A percentile compares a stretch with the other conserved stretches of the same genome.
Conservation (phyloP, 2,888 invertebrate genomes). For the Zeuzera pyrina region DNA sequence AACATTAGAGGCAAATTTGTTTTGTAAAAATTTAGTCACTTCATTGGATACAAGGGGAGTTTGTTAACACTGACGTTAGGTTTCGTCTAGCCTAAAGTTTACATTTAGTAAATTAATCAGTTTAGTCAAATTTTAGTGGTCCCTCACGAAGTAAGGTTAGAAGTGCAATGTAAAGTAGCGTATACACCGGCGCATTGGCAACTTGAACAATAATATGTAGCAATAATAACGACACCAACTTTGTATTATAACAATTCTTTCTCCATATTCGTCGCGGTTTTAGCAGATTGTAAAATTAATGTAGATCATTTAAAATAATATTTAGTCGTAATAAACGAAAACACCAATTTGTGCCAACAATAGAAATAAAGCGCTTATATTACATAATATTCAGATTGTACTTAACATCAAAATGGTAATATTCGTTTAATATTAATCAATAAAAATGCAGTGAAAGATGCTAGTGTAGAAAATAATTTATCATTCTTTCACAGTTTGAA, state of each 20-base stretch:
- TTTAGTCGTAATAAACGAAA: conserved; percentile 30
- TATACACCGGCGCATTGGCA: conserved; percentile 45
- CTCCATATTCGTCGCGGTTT: too few species aligned
- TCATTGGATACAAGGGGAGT: too few species aligned
- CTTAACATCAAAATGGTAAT: too few species aligned
- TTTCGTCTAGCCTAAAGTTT: conserved; percentile 50
- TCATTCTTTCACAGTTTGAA: too few species aligned
- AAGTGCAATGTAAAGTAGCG: conserved; percentile 31
- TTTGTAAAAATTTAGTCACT: conserved; percentile 44
- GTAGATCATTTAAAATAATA: conserved; percentile 36
- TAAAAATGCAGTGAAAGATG: too few species aligned
- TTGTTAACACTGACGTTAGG: conserved; percentile 25
- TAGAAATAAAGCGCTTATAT: too few species aligned
- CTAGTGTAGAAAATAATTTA: too few species aligned
- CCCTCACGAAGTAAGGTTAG: conserved; percentile 42
- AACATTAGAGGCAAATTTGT: too few species aligned
- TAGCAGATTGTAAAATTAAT: conserved; percentile 25
- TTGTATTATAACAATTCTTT: too few species aligned
- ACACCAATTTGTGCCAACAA: conserved; percentile 56
- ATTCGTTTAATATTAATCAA: too few species aligned
- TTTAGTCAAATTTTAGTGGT: conserved; percentile 54
- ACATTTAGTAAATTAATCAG: conserved; percentile 56
- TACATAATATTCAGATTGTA: too few species aligned
- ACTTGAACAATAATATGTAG: conserved; percentile 54
- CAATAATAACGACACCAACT: conserved; percentile 41